Base-by-base conservation (phyloP, 2,888 invertebrate species). In the Metellina segmentata region DNA sequence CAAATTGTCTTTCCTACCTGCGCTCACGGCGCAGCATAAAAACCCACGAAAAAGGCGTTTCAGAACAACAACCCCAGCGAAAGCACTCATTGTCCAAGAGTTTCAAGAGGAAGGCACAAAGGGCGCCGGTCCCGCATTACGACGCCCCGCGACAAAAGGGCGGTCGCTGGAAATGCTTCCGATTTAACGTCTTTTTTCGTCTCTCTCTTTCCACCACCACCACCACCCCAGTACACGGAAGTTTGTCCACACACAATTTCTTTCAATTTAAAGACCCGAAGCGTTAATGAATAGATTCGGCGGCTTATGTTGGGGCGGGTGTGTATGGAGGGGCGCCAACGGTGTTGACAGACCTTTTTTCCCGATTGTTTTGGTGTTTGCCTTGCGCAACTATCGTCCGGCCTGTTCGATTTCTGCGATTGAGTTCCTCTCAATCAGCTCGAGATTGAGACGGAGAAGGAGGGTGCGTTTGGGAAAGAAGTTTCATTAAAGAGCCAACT, bases 251-350 rank as follows among this genome's bases (percentile, higher is more conserved):
- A 75, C 74, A 74, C 61, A 61, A 61, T 61, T 16, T 85, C 53
- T 48, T 52, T 75, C 79, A 61, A 71, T 81, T 81, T 81, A 81
- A 81, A 81, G 81, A 70, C n/a, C 85, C 74, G 20, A 48, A 61
- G 74, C 61, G 85, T 75, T 85, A 85, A 85, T 85, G 85, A 85
- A 85, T 75, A 85, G 85, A 85, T 61, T 61, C 9, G 13, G 61
- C 13, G 4, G 61, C 34, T 1, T 1, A 34, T 34, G 34, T 1
- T 4, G 9, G 11, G 61, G 61, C 61, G 34, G 34, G 34, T 2
- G 34, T n/a, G 4, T 4, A 34, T 4, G 34, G 34, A 2, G 34
- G 34, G 34, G 34, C 4, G 34, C 34, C 34, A 34, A 4, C 34
- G 34, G 34, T 61, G 61, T 61, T 61, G 61, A 61, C 61, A 61